Base-by-base conservation (phyloP, 2,888 invertebrate genomes). In the Eurytoma adleriae region DNA sequence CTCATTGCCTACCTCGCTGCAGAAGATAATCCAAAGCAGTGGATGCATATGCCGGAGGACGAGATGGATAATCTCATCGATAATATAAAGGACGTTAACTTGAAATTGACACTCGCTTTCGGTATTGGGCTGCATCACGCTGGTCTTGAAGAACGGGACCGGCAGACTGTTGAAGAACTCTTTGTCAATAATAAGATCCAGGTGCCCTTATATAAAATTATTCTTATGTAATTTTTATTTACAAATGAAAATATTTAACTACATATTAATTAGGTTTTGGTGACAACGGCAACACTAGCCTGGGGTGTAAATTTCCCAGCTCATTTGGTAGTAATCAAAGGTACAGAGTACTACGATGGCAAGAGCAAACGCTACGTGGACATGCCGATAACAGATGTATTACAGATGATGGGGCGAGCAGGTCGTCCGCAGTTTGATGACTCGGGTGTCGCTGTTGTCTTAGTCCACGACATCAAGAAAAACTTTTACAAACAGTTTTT, bases 241-340 rank as follows among this genome's bases (percentile, higher is more conserved):
- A 40, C 10, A 40, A 10, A 40, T 7, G 40, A 40, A 40, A 40
- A 40, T 40, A 40, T 40, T 40, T 40, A 40, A 40, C 40, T 64
- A 50, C 61, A 64, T 30, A 69, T 50, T 68, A 84, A 83, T 56
- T 85, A 96, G 95, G 94, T 99, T 4, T 92, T 99, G 27, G 96
- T 99, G 83, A 98, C 99, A 78, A 99, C 99, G 0, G 97, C 99
- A 3, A 99, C 99, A 0, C 91, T 99, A 54, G 99, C 99, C 0
- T 99, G 99, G 99, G 99, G 99, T 54, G 99, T 99, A 10, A 99
- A 99, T 92, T 96, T 99, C 89, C 99, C 99, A 1, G 99, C 99
- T 0, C 99, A 99, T 91, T 91, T 99, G 70, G 99, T 99, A 0
- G 96, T 99, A n/a, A 95, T 99, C 84, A 99, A 99, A 91, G 98